Percentiles rank a stretch among this genome's conserved stretches.
Conservation (phyloP, 2,797 vertebrate species). For the Gymnothorax reevesii region DNA sequence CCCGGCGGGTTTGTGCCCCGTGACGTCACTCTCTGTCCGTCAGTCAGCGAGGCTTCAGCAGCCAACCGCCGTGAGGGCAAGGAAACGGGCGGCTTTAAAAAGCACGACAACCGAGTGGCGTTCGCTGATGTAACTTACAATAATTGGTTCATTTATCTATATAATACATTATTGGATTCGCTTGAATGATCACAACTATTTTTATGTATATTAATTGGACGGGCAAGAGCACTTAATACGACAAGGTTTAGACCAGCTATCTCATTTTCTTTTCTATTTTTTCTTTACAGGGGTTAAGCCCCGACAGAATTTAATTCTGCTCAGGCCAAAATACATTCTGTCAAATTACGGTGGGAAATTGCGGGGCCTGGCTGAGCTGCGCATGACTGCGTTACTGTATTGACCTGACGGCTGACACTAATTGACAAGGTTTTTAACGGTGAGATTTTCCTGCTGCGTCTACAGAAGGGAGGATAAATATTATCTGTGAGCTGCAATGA, state of each 20-base stretch:
- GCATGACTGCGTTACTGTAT: slow-evolving; percentile 28
- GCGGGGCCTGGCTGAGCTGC: background rate
- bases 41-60: slow-evolving; percentile 33
- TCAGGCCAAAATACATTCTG: background rate
- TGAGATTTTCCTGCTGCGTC: slow-evolving; percentile 49
- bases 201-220: slow-evolving; percentile 64
- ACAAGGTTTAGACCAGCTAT: slow-evolving; percentile 40
- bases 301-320: slow-evolving; percentile 12
- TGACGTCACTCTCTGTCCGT: slow-evolving; percentile 21
- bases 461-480: slow-evolving; percentile 60
- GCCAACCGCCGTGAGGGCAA: slow-evolving; percentile 37
- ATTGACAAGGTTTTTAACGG: slow-evolving; percentile 58
- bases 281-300: background rate
- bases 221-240: slow-evolving; percentile 52
- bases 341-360: background rate
- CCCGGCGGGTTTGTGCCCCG: background rate
- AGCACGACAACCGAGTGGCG: slow-evolving; percentile 40
- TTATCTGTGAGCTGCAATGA: slow-evolving; percentile 64
- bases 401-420: slow-evolving; percentile 57
- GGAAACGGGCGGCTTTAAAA: slow-evolving; percentile 30
- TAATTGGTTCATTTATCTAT: slow-evolving; percentile 59
- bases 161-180: slow-evolving; percentile 56
- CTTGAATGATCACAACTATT: slow-evolving; percentile 56
- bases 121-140: slow-evolving; percentile 50
- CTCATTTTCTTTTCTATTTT: slow-evolving; percentile 33